Percentiles rank a stretch among this genome's conserved stretches.
Evolutionary conservation across 2,888 invertebrate genomes (phyloP).

Genomic region (Cepaea hortensis): DNA sequence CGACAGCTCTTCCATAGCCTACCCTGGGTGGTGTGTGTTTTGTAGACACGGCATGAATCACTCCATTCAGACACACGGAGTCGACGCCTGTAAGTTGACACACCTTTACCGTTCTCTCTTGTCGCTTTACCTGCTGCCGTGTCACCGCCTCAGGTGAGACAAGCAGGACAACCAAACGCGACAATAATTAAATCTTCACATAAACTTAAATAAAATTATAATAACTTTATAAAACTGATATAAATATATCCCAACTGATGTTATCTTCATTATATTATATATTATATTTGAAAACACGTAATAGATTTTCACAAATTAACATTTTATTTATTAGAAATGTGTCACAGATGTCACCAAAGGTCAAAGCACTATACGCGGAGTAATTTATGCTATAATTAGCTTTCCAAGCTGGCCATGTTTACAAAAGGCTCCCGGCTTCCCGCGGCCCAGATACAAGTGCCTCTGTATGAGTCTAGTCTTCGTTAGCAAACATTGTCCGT

Average conservation of each 20-base stretch:
- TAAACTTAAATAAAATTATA: neutral
- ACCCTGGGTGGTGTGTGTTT: conserved; percentile 17
- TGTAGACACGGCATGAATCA: conserved; percentile 40
- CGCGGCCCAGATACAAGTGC: neutral
- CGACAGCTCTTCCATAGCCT: conserved; percentile 57
- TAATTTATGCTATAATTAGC: conserved; percentile 8
- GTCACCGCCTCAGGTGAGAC: conserved; percentile 23
- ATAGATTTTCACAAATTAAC: too few relatives aligned
- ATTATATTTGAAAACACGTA: neutral
- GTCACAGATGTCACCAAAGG: conserved; percentile 7
- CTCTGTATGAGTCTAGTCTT: neutral
- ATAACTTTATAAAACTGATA: neutral
- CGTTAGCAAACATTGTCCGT: neutral
- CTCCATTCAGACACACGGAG: conserved; percentile 29
- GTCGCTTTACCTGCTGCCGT: neutral
- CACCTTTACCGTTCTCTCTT: conserved; percentile 23
- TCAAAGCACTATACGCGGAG: conserved; percentile 32
- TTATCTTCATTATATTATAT: neutral
- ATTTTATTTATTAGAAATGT: too few relatives aligned
- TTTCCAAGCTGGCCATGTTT: conserved; percentile 1
- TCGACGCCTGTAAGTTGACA: conserved; percentile 30
- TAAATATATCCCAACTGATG: neutral
- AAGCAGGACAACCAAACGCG: conserved; percentile 6
- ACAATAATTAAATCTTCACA: neutral
- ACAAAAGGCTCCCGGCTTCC: neutral